Percentiles rank a stretch among this genome's conserved stretches.
Conservation (phyloP, 2,797 vertebrate genomes). For the Urocyon cinereoargenteus region DNA sequence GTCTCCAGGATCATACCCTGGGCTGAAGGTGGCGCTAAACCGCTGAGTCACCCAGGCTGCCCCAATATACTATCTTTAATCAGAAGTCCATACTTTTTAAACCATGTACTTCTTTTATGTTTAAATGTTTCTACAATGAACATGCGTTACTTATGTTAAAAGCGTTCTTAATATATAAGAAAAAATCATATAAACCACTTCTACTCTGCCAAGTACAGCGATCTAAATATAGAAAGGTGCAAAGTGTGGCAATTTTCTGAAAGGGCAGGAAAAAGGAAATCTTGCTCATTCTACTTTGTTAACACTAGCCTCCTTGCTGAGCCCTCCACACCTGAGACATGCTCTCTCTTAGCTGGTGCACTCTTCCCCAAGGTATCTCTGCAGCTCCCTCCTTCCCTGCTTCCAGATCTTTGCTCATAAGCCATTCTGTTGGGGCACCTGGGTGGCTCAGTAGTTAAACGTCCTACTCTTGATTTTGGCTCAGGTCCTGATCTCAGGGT, state of each 20-base stretch:
- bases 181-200: neutral
- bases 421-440: neutral
- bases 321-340: neutral
- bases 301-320: neutral
- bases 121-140: constrained; percentile 23
- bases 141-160: neutral
- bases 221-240: neutral
- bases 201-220: neutral
- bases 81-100: constrained; percentile 1
- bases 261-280: neutral
- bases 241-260: neutral
- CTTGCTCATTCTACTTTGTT: neutral
- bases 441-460: neutral
- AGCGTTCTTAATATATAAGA: constrained; percentile 19
- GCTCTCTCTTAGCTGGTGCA: neutral
- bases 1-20: too few species aligned
- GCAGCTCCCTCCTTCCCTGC: neutral
- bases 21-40: too few species aligned
- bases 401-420: constrained; percentile 19
- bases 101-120: neutral
- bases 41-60: too few species aligned
- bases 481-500: neutral
- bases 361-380: neutral
- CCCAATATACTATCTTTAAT: neutral
- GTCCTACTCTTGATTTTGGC: neutral